Base-by-base conservation (phyloP, 2,797 vertebrate species). In the Decapterus maruadsi region DNA sequence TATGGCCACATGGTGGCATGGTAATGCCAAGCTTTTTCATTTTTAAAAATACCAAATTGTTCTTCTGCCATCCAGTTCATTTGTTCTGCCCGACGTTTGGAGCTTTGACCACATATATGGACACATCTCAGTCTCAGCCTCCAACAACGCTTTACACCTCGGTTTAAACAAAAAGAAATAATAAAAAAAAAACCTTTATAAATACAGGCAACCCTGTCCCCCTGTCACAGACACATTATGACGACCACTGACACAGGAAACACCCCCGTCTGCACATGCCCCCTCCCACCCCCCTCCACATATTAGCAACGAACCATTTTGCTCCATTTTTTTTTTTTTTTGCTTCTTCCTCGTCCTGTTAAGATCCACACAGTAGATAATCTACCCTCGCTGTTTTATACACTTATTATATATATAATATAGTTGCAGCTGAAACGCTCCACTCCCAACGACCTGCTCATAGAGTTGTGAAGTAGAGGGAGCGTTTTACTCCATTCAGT, bases 1-100 rank as follows among this genome's bases (percentile, higher is more conserved):
- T 92, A 93, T 88, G 92, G 91, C 95, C 95, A 96, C 95, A 95
- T 92, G 93, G 95, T 96, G 95, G 95, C 95, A 90, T 91, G 78
- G 89, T 79, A 91, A 95, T 92, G 93, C 94, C 91, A 94, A 95
- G 93, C 90, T 85, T 82, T 85, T 84, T 26, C 26, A 78, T 79
- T 89, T 89, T 88, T 86, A 87, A 91, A 93, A 92, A 94, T 81
- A 93, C 93, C 92, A 92, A 93, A 91, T 91, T 91, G 90, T 91
- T 94, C 89, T 71, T 83, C 89, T 86, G 87, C 81, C 80, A 75
- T 92, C 87, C 91, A 92, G 92, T 91, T 91, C 72, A 74, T 85
- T 93, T 91, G 90, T 92, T 93, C 86, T 72, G 79, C 83, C 79
- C 51, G 69, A 63, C 29, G 61, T 59, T 71, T 76, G 86, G 56